Evolutionary conservation across 2,888 invertebrate species (phyloP), one percentile per base, ranked within the genome.

Genomic region (Ceraclea dissimilis): DNA sequence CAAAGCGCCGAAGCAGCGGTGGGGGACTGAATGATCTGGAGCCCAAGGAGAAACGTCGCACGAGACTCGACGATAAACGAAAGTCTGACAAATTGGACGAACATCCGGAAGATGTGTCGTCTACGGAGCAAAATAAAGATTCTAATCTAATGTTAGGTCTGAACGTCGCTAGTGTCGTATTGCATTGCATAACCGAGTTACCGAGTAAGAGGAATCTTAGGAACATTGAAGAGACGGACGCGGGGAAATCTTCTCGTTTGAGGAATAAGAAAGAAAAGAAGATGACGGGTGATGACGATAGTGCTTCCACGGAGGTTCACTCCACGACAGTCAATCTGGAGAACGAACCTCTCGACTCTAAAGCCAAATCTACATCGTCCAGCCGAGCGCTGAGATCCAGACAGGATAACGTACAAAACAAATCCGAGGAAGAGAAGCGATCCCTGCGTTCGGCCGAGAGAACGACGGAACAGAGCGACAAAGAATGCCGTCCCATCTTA

Each of bases 1-100:
- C 49, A 49, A 59, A 58, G 57, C 66, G 68, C 63, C 53, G 70
- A 67, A 70, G 65, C 62, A 62, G 64, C 61, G 59, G 60, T 62
- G 60, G 63, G 60, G 63, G 66, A 62, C 60, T 65, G 61, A 60
- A 62, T 18, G 60, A 56, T 8, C 52, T 60, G 13, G 61, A 62
- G 49, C 61, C 62, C 20, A 62, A 58, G 48, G 58, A 61, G 46
- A 62, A 62, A 34, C 54, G 62, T 13, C 57, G 60, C 10, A 62
- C 62, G 11, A 48, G 62, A 33, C 57, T 61, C 17, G 58, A 58
- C 20, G 61, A 62, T 39, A 62, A 58, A 47, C 47, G 52, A n/a
- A 49, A 48, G 18, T 44, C 49, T 1, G 51, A 49, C 17, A 54
- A 57, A 48, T 17, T 46, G 2, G 53, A 58, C 19, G 62, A 62